Base-by-base conservation (phyloP, 2,113 vertebrate genomes). In the Bubalus kerabau region DNA sequence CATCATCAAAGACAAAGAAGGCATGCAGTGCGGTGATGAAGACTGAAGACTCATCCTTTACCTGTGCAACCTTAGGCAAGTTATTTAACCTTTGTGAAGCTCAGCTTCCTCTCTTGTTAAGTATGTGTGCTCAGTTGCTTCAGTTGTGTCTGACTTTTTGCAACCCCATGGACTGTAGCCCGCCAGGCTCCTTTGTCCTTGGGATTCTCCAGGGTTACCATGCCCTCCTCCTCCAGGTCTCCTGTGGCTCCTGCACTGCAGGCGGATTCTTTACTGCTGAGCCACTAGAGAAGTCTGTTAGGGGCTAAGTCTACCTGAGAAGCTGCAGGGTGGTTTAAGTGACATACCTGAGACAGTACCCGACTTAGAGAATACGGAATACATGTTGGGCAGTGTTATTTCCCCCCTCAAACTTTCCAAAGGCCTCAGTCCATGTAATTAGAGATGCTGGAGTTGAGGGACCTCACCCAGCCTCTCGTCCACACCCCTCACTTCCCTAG, bases 61-160 rank as follows among this genome's bases (percentile, higher is more conserved):
- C 30, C 80, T 56, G 40, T 43, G 83, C 17, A n/a, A 90, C 57
- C 52, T 32, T 76, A 40, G 81, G 54, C 76, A 56, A 62, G 36
- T 57, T 54, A 50, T 6, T 26, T 90, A 56, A 90, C 28, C 50
- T 67, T 40, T 60, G 43, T 30, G 91, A 86, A 43, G 12, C 26
- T 90, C 48, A n/a, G 83, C 60, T 54, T 95, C 67, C n/a, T 94
- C 57, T 59, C 76, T 50, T 64, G 60, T 40, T 30, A 89, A 71
- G 32, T 40, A 64, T 84, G 78, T 80, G 21, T 28, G 54, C 91
- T 43, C 26, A 12, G 67, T 40, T 19, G 2, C 19, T 60, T 74
- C 67, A 24, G 67, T 74, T 12, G 10, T 74, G 67, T 24, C 67
- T 74, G n/a, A 74, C 67, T 74, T 40, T 74, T 74, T 74, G 67